Evolutionary conservation across 2,797 vertebrate species (phyloP).

Genomic region (Malurus leucopterus): DNA sequence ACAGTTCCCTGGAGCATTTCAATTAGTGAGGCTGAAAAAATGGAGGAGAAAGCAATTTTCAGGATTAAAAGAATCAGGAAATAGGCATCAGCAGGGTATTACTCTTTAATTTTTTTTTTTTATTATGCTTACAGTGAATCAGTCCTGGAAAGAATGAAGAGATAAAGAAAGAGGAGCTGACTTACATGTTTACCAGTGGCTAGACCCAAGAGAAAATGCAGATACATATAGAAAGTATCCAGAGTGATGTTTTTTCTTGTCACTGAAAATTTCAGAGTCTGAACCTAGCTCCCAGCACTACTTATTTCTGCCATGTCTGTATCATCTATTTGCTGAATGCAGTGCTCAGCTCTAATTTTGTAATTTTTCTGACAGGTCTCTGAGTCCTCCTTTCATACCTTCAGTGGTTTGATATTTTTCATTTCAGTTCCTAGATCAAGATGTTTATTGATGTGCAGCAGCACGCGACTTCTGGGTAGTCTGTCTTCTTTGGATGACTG

Average conservation of each 20-base stretch:
- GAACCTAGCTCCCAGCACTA: conserved; percentile 25
- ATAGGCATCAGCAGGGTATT: not conserved
- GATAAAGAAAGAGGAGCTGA: not conserved
- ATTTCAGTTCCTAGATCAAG: conserved; percentile 40
- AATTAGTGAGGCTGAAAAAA: conserved; percentile 9
- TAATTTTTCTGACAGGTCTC: conserved; percentile 44
- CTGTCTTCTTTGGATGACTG: conserved; percentile 26
- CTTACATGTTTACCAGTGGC: not conserved
- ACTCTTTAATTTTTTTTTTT: not conserved
- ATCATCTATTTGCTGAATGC: conserved; percentile 26
- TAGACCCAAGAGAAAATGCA: not conserved
- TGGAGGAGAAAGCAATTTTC: conserved; percentile 4
- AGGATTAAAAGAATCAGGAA: conserved; percentile 11
- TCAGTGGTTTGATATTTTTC: conserved; percentile 33
- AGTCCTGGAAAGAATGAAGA: not conserved
- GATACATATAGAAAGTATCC: not conserved
- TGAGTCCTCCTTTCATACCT: conserved; percentile 38
- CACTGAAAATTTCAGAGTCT: not conserved
- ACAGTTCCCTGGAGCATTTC: not conserved
- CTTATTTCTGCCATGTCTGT: conserved; percentile 19
- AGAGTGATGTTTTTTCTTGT: not conserved
- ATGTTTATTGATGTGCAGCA: conserved; percentile 33
- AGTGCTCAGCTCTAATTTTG: conserved; percentile 37
- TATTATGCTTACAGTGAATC: not conserved
- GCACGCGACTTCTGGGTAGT: conserved; percentile 1